These are phyloP conservation scores for Lapara coniferarum DNA, from an alignment of 2,888 invertebrate genomes.

Conservation along the genomic window DNA sequence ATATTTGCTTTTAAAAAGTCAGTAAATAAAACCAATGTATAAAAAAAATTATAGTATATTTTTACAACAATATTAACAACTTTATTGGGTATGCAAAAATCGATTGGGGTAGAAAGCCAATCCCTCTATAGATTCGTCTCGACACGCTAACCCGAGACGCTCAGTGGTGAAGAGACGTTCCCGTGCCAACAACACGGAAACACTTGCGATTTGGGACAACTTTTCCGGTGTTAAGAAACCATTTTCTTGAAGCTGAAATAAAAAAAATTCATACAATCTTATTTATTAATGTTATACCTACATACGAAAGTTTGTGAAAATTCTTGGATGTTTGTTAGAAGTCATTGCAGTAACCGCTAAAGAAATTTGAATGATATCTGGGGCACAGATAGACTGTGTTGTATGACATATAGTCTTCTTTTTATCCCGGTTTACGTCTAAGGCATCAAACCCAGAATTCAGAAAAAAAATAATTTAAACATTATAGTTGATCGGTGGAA, in stretches of 20 bases:
- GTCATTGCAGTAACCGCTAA: too few species aligned
- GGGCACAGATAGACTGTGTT: too few species aligned
- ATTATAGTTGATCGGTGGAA: too few species aligned
- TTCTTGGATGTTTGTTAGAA: too few species aligned
- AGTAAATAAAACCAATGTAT: constrained; percentile 33
- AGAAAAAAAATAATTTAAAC: too few species aligned
- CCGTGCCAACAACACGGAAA: constrained; percentile 94
- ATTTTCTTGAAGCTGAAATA: constrained; percentile 84
- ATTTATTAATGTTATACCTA: too few species aligned
- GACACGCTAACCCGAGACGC: constrained; percentile 92
- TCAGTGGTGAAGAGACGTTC: constrained; percentile 95
- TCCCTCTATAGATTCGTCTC: constrained; percentile 98
- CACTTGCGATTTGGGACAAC: constrained; percentile 91
- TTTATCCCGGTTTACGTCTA: too few species aligned
- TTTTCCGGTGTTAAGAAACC: constrained; percentile 93
- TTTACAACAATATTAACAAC: constrained; percentile 37
- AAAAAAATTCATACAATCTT: constrained; percentile 1
- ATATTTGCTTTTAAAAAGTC: background rate
- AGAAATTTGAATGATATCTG: too few species aligned
- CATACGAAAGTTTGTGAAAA: too few species aligned
- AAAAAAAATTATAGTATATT: constrained; percentile 41
- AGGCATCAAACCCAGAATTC: too few species aligned
- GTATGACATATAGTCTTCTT: too few species aligned
- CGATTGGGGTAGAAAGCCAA: constrained; percentile 96
- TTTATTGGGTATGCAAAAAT: constrained; percentile 83